Conservation (phyloP, 2,797 vertebrate species). For the Coracias cyanogaster region DNA sequence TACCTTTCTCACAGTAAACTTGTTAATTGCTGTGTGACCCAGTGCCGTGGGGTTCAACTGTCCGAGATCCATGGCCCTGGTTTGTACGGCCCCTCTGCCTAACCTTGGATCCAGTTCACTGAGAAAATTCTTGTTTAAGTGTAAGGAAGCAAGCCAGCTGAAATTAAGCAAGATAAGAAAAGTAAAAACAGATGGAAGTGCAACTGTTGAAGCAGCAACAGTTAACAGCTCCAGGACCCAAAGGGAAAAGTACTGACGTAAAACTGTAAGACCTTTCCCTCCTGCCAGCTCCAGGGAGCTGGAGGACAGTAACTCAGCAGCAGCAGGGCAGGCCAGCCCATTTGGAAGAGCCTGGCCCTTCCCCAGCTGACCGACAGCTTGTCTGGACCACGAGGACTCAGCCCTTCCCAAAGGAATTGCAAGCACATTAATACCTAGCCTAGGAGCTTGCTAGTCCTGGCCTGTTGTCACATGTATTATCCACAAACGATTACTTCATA, state of each 20-base stretch:
- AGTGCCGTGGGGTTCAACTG: background rate
- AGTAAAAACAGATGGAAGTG: constrained; percentile 46
- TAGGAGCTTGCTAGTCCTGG: background rate
- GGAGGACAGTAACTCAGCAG: background rate
- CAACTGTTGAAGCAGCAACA: background rate
- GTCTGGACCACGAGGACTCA: background rate
- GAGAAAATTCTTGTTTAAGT: constrained; percentile 44
- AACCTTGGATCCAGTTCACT: constrained; percentile 13
- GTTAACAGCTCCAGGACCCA: background rate
- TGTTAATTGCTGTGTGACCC: background rate
- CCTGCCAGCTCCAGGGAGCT: background rate
- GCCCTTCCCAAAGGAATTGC: background rate
- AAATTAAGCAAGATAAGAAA: constrained; percentile 27
- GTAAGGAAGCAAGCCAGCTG: constrained; percentile 11
- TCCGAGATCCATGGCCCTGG: background rate
- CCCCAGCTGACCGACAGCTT: background rate
- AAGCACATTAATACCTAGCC: background rate
- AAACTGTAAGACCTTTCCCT: background rate
- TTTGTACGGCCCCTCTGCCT: background rate
- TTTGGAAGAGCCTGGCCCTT: background rate
- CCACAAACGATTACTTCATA: background rate
- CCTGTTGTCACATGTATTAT: background rate
- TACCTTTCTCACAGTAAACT: background rate
- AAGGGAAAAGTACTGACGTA: background rate
- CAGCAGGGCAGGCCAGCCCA: background rate